Conservation (phyloP, 2,888 invertebrate genomes). For the Hydroisotoma schaefferi region DNA sequence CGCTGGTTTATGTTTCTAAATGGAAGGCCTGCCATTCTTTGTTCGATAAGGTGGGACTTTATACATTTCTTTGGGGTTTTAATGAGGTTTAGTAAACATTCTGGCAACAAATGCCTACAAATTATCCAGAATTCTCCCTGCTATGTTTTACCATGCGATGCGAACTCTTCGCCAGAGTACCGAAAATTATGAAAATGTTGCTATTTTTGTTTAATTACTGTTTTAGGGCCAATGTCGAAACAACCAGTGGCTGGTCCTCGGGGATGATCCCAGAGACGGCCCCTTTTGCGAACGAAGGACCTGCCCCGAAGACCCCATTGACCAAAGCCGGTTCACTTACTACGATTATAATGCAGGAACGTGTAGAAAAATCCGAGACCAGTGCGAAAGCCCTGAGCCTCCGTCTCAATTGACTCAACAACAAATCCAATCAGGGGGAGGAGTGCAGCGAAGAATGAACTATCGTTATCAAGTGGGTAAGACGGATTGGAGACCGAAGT, state of each 20-base stretch:
- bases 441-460: too few relatives aligned
- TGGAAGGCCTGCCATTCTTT: background rate
- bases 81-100: background rate
- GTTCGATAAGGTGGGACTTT: slow-evolving; percentile 4
- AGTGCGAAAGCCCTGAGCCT: too few relatives aligned
- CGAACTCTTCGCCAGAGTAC: too few relatives aligned
- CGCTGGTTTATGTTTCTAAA: background rate
- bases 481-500: background rate
- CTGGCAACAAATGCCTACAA: background rate
- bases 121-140: background rate
- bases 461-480: background rate
- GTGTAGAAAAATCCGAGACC: background rate
- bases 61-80: background rate
- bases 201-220: background rate
- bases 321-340: background rate
- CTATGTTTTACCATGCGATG: too few relatives aligned
- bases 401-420: too few relatives aligned
- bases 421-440: too few relatives aligned
- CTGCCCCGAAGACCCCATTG: background rate
- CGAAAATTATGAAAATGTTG: background rate
- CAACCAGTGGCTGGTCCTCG: background rate
- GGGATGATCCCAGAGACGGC: slow-evolving; percentile 1
- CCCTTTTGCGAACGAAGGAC: background rate
- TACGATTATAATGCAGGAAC: background rate
- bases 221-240: background rate